phyloP scores from a whole-genome alignment of 23 tunicate genomes.

The Trididemnum miniatum region DNA sequence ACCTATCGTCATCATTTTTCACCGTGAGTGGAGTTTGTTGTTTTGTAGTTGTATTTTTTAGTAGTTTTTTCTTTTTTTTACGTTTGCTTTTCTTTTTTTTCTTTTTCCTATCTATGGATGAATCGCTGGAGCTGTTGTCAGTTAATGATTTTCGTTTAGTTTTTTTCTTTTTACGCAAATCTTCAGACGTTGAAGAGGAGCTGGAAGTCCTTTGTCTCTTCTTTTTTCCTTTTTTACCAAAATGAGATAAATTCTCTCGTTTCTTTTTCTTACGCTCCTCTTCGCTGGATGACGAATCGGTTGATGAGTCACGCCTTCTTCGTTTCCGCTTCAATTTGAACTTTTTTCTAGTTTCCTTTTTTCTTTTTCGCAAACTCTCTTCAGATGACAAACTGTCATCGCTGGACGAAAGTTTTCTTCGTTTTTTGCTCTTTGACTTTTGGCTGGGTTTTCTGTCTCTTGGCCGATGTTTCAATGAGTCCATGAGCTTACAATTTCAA shows the following conservation, averaged over 20 bases:
- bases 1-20: no score
- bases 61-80: not conserved
- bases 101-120: not conserved
- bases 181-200: constrained; percentile 10
- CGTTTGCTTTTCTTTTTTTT: not conserved
- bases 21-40: no score
- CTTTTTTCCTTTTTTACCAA: constrained; percentile 8
- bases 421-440: not conserved
- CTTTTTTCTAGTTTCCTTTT: no score
- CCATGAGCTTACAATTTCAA: no score
- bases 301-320: not conserved
- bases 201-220: not conserved
- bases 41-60: not conserved
- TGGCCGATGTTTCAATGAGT: no score
- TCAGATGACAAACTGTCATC: not conserved
- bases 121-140: not conserved
- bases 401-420: not conserved
- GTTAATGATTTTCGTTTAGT: constrained; percentile 9
- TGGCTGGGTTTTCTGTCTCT: no score
- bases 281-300: no score
- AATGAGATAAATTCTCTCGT: no score
- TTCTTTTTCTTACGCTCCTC: no score
- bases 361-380: not conserved
- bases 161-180: constrained; percentile 4
- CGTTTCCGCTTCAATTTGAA: not conserved